A percentile compares a stretch with the other conserved stretches of the same genome.
Evolutionary conservation across 1,140 invertebrate genomes (phyloP).

Genomic region (Drosophila virilis): DNA sequence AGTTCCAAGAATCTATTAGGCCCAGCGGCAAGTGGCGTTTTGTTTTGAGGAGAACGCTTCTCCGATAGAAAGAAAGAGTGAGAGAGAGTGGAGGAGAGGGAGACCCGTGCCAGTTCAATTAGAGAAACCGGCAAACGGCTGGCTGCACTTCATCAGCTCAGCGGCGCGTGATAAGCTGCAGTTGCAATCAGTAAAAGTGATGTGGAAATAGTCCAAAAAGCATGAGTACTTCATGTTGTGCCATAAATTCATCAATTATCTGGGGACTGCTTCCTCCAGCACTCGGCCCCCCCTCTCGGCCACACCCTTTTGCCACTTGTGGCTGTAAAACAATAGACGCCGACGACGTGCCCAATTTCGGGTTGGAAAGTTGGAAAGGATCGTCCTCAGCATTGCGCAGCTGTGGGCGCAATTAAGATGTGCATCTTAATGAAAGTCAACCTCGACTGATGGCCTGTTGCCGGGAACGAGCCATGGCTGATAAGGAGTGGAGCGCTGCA

Average conservation of each 20-base stretch:
- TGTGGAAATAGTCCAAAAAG: constrained; percentile 30
- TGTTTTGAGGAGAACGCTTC: background rate
- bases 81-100: background rate
- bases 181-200: constrained; percentile 41
- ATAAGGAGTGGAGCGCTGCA: constrained; percentile 12
- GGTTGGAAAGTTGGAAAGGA: constrained; percentile 44
- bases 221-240: constrained; percentile 40
- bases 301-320: background rate
- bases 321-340: constrained; percentile 45
- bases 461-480: constrained; percentile 6
- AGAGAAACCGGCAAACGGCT: constrained; percentile 28
- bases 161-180: constrained; percentile 41
- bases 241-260: constrained; percentile 65
- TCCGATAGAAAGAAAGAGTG: background rate
- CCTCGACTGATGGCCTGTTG: constrained; percentile 15
- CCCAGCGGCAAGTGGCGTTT: constrained; percentile 27
- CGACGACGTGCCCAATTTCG: constrained; percentile 36
- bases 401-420: constrained; percentile 63
- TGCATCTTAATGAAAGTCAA: constrained; percentile 53
- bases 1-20: constrained; percentile 50
- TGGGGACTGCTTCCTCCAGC: constrained; percentile 13
- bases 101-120: constrained; percentile 41
- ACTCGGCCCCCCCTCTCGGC: background rate
- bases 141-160: constrained; percentile 45
- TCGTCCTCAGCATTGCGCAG: constrained; percentile 30